A percentile compares a stretch with the other conserved stretches of the same genome.
Conservation (phyloP, 2,113 vertebrate genomes). For the Herpailurus yagouaroundi region DNA sequence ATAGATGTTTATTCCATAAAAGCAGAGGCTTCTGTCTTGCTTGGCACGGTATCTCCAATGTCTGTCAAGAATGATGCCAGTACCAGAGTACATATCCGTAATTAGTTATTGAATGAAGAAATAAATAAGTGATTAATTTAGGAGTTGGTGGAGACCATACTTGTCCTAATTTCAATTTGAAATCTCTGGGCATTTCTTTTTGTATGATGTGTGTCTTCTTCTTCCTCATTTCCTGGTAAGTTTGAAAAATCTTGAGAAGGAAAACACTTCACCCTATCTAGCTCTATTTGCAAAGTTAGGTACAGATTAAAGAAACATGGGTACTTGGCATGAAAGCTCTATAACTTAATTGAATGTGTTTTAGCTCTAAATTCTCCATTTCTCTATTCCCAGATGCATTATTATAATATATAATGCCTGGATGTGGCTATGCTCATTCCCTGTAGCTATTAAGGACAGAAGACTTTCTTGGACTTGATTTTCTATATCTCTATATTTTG, state of each 20-base stretch:
- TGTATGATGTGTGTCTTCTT: accelerated
- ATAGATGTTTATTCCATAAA: background rate
- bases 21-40: background rate
- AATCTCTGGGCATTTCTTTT: background rate
- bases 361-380: background rate
- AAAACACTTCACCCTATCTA: background rate
- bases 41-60: background rate
- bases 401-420: background rate
- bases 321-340: background rate
- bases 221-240: background rate
- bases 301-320: background rate
- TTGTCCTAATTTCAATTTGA: background rate
- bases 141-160: background rate
- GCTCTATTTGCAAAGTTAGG: background rate
- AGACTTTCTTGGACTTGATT: background rate
- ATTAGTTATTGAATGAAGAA: background rate
- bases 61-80: background rate
- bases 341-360: background rate
- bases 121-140: background rate
- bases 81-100: background rate
- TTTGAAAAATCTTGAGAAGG: background rate
- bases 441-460: background rate
- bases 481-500: background rate
- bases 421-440: background rate
- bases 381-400: background rate